Evolutionary conservation across 2,113 vertebrate genomes (phyloP), one percentile per base, ranked within the genome.

Genomic region (Bungarus multicinctus): DNA sequence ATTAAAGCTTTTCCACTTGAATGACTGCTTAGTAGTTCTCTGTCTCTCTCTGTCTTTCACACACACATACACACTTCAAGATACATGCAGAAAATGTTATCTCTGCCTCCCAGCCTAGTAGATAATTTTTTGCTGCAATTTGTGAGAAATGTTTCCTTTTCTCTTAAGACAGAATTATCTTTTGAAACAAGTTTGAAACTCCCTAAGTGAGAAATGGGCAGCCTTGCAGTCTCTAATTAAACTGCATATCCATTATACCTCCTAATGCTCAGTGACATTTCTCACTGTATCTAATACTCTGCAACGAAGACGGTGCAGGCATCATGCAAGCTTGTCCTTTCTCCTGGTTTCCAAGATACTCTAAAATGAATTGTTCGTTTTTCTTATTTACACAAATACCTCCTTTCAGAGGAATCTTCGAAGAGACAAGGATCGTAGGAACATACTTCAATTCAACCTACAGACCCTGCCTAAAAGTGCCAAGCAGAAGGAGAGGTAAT

Each of bases 401-500:
- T 0, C 43, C 0, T 74, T 55, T 20, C 98, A 99, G 99, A 98
- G 99, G 94, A 99, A 99, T 94, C 98, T 99, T 93, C 98, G 99
- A n/a, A 97, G 99, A 88, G 99, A 99, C 96, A 99, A 99, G 95
- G 99, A 99, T 92, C 98, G 99, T 1, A 97, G 99, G 95, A 99
- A 99, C 95, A 96, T 99, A 98, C 97, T 99, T 20, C 99, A 99
- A 93, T 99, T 99, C 97, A 99, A 99, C 97, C 98, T 99, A 98
- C 99, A 99, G 97, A 99, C 99, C 0, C 97, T 99, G 74, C 99
- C 99, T 0, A 99, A 99, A 97, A 99, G 99, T 0, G 99, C 99
- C 96, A 99, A 99, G 97, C 99, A 99, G 96, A 99, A 99, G 93
- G 99, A 99, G 97, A 99, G 99, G 99, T 99, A 95, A 97, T 98